Evolutionary conservation across 2,888 invertebrate species (phyloP).

Genomic region (Pyrrhosoma nymphula): DNA sequence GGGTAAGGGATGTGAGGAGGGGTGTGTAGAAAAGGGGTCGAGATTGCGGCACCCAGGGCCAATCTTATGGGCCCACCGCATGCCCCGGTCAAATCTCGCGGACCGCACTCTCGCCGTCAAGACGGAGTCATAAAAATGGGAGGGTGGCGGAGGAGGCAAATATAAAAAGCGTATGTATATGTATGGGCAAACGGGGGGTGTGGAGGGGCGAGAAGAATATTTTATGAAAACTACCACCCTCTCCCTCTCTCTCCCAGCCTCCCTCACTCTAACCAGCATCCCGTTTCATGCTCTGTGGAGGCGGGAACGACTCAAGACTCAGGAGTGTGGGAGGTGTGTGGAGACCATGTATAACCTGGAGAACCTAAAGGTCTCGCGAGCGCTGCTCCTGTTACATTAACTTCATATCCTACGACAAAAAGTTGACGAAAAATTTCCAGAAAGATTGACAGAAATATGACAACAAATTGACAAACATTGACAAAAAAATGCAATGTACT

Average conservation of each 20-base stretch:
- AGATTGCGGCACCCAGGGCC: background rate
- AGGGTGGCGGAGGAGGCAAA: background rate
- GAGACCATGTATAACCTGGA: background rate
- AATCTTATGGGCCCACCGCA: background rate
- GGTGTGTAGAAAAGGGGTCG: too few relatives aligned
- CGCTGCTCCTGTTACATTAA: too few relatives aligned
- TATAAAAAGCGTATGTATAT: background rate
- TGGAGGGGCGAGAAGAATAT: background rate
- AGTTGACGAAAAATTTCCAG: too few relatives aligned
- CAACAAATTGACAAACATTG: too few relatives aligned
- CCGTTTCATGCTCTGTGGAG: background rate
- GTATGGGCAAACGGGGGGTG: background rate
- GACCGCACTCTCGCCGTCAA: background rate
- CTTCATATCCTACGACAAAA: too few relatives aligned
- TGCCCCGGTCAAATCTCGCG: constrained; percentile 11
- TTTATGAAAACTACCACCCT: background rate
- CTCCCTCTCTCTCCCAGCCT: background rate
- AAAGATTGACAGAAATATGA: too few relatives aligned
- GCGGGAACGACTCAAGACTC: background rate
- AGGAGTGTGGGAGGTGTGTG: background rate
- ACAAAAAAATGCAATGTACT: too few relatives aligned
- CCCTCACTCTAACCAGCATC: too few relatives aligned
- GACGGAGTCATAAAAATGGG: background rate
- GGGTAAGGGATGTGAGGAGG: too few relatives aligned
- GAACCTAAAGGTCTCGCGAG: too few relatives aligned